These are phyloP conservation scores for Dipodomys spectabilis DNA, from an alignment of 2,113 vertebrate species.

Conservation along the genomic window DNA sequence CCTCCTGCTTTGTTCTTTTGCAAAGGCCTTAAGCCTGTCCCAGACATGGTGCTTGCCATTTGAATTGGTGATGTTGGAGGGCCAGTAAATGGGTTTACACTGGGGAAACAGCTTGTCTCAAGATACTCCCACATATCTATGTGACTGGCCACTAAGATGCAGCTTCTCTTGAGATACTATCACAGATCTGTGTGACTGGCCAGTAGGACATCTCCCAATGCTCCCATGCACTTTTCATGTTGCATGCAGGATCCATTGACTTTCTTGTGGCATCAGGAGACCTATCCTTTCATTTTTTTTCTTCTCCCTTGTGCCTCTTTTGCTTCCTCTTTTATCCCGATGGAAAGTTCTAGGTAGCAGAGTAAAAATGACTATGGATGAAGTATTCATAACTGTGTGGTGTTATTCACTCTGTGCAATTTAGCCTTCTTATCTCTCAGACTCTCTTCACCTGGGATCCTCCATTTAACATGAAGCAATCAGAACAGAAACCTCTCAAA, in stretches of 20 bases:
- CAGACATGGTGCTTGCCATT: background rate
- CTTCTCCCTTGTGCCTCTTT: background rate
- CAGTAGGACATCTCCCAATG: background rate
- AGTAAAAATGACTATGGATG: background rate
- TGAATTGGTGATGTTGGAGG: background rate
- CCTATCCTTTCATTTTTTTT: background rate
- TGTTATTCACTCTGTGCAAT: background rate
- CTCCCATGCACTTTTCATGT: background rate
- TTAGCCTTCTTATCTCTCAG: background rate
- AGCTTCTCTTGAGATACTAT: background rate
- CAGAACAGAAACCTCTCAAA: background rate
- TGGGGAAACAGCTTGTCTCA: background rate
- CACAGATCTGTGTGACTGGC: background rate
- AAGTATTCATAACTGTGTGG: background rate
- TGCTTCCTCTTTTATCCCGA: background rate
- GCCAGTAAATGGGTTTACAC: background rate
- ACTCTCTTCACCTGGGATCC: background rate
- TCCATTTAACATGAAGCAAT: background rate
- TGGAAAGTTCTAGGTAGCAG: background rate
- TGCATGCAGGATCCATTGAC: background rate
- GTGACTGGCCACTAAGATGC: background rate
- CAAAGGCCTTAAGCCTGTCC: background rate
- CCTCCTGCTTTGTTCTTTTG: background rate
- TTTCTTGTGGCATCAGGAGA: background rate
- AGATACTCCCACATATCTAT: background rate